These are phyloP conservation scores for Trinectes maculatus DNA, from an alignment of 2,113 vertebrate genomes.

Conservation along the genomic window DNA sequence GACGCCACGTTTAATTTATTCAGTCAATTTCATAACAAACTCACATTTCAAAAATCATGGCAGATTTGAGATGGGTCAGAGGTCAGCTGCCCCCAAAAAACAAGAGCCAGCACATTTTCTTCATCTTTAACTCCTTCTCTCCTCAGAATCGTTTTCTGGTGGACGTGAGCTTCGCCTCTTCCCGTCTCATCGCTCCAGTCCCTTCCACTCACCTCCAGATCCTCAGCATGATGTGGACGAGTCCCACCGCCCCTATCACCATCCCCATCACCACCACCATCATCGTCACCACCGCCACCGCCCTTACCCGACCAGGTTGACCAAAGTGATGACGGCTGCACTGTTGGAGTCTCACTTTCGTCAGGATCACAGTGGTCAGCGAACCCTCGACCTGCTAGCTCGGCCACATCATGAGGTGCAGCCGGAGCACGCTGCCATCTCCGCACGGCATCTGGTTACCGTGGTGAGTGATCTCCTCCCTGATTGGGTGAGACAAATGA, in stretches of 20 bases:
- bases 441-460: slow-evolving; percentile 62
- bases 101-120: too few species aligned
- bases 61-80: too few species aligned
- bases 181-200: slow-evolving; percentile 32
- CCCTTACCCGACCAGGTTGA: background rate
- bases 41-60: too few species aligned
- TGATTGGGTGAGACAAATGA: background rate
- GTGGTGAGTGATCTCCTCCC: slow-evolving; percentile 60
- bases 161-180: slow-evolving; percentile 26
- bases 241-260: background rate
- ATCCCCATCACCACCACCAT: background rate
- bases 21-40: too few species aligned
- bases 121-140: background rate
- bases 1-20: too few species aligned
- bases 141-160: slow-evolving; percentile 56
- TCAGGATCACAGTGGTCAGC: background rate
- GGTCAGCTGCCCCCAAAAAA: too few species aligned
- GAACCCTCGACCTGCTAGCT: slow-evolving; percentile 33
- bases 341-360: slow-evolving; percentile 19
- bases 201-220: slow-evolving; percentile 5
- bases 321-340: background rate
- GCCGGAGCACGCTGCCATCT: slow-evolving; percentile 39
- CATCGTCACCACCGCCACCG: background rate
- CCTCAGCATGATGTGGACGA: background rate
- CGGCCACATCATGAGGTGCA: slow-evolving; percentile 14